These are phyloP conservation scores for Epinephelus awoara DNA, from an alignment of 2,797 vertebrate species.

Conservation along the genomic window DNA sequence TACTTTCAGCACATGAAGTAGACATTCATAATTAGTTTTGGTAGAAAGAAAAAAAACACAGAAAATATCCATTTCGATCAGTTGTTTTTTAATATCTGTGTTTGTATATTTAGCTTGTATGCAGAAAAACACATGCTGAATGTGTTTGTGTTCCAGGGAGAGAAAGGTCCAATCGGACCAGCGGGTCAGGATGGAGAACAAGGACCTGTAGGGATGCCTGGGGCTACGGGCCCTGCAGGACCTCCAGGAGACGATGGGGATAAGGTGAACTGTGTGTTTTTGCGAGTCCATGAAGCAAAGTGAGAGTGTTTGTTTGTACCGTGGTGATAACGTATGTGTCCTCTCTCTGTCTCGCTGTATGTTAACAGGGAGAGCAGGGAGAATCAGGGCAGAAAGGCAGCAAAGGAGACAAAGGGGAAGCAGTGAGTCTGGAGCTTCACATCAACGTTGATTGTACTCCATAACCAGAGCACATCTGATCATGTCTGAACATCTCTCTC, in stretches of 20 bases:
- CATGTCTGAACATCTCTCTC: constrained; percentile 2
- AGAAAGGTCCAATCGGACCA: constrained; percentile 94
- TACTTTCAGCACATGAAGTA: not conserved
- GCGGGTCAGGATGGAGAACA: constrained; percentile 96
- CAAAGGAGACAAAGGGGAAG: constrained; percentile 98
- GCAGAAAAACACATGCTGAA: constrained; percentile 1
- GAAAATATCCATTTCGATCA: not conserved
- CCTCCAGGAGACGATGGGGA: constrained; percentile 97
- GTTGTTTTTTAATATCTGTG: not conserved
- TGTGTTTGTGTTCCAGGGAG: constrained; percentile 86
- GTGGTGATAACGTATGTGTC: constrained; percentile 12
- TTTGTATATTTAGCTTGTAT: not conserved
- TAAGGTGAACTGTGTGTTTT: constrained; percentile 86
- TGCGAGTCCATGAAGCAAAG: not conserved
- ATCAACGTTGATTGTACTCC: not conserved
- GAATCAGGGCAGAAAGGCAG: constrained; percentile 96
- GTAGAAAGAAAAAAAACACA: not conserved
- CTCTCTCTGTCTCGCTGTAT: constrained; percentile 46
- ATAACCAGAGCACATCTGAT: constrained; percentile 3
- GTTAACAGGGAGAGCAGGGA: constrained; percentile 94
- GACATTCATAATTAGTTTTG: not conserved
- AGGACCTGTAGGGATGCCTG: constrained; percentile 91
- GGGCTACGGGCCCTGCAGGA: constrained; percentile 91
- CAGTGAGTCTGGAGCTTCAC: constrained; percentile 84
- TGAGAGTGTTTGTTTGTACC: constrained; percentile 2